Evolutionary conservation across 2,797 vertebrate species (phyloP).

Genomic region (Xyrichtys novacula): DNA sequence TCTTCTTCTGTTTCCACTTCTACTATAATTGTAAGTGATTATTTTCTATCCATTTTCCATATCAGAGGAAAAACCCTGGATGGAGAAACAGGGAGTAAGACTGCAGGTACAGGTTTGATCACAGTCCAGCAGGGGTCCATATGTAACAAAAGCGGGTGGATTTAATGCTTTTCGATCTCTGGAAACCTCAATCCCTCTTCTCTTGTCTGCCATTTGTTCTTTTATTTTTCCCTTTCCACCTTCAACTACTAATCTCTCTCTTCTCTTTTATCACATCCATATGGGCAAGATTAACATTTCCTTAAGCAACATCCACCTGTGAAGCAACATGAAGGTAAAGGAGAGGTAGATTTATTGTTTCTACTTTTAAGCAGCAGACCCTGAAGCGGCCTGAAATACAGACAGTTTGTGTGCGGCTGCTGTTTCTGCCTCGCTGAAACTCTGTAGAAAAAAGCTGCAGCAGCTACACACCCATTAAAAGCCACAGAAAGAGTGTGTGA

Average conservation of each 20-base stretch:
- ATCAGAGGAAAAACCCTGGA: not conserved
- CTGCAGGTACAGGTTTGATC: constrained; percentile 36
- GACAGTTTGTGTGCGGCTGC: constrained; percentile 16
- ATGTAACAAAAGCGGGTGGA: constrained; percentile 41
- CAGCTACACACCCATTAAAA: not conserved
- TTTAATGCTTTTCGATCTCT: constrained; percentile 44
- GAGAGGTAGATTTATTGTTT: constrained; percentile 44
- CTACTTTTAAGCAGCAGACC: constrained; percentile 21
- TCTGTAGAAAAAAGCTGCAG: constrained; percentile 8
- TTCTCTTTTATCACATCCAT: constrained; percentile 36
- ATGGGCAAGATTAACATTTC: constrained; percentile 47
- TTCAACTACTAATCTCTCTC: constrained; percentile 26
- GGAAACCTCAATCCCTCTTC: constrained; percentile 33
- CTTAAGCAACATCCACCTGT: constrained; percentile 52
- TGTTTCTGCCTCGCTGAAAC: constrained; percentile 39
- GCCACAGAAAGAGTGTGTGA: not conserved
- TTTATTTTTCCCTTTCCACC: constrained; percentile 24
- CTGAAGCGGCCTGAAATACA: constrained; percentile 13
- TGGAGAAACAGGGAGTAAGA: not conserved
- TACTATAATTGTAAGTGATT: not conserved
- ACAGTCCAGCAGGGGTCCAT: constrained; percentile 37
- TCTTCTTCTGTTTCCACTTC: not conserved
- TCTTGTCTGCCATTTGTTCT: constrained; percentile 45
- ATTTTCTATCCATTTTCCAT: not conserved
- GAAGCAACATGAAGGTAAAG: constrained; percentile 50